phyloP scores from a whole-genome alignment of 2,113 vertebrate species.

The Ia io region DNA sequence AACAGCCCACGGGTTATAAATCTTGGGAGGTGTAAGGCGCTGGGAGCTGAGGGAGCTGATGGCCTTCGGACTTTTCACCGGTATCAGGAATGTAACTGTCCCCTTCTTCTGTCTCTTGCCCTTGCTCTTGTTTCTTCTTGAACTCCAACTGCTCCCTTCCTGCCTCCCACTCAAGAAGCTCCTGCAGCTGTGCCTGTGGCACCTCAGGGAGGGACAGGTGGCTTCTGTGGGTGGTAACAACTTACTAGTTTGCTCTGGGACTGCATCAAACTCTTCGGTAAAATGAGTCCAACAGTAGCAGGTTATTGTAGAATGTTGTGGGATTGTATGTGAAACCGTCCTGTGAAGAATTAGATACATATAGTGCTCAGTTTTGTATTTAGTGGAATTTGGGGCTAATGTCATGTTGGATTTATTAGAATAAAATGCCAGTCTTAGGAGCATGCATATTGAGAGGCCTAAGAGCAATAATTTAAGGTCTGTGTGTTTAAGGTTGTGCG shows the following conservation, averaged over 20 bases:
- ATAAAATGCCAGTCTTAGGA: neutral
- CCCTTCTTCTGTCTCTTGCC: neutral
- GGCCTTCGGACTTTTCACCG: neutral
- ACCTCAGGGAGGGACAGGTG: neutral
- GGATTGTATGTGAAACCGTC: neutral
- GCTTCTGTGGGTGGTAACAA: neutral
- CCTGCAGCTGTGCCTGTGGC: neutral
- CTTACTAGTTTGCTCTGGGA: neutral
- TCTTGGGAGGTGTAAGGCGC: neutral
- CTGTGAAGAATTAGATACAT: neutral
- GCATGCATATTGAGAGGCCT: neutral
- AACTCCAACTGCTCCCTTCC: neutral
- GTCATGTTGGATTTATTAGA: neutral
- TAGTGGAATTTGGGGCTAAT: neutral
- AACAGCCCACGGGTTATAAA: neutral
- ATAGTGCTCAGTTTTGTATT: neutral
- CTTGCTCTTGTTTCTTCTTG: neutral
- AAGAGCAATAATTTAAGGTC: neutral
- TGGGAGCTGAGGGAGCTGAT: neutral
- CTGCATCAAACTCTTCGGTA: neutral
- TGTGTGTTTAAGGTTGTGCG: neutral
- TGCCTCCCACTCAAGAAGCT: neutral
- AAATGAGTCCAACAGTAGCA: neutral
- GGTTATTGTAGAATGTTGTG: neutral
- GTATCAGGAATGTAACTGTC: neutral